These are phyloP conservation scores for Salmo trutta DNA, from an alignment of 2,797 vertebrate genomes.

Conservation along the genomic window DNA sequence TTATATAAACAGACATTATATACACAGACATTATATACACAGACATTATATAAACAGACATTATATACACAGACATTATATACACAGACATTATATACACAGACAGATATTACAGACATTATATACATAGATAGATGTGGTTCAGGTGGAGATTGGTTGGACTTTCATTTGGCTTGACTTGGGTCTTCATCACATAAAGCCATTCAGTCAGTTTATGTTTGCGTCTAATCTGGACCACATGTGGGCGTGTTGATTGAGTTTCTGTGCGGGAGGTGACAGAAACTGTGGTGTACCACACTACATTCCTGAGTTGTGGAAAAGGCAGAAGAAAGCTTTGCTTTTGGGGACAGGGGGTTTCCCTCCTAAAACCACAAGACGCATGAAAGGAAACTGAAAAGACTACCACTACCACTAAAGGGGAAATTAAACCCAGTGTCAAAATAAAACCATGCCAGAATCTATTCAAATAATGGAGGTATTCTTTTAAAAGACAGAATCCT, in stretches of 20 bases:
- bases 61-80: neutral
- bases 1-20: too few species aligned
- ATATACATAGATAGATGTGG: too few species aligned
- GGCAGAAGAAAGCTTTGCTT: constrained; percentile 31
- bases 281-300: neutral
- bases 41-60: too few species aligned
- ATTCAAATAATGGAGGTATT: neutral
- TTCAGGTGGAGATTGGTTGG: neutral
- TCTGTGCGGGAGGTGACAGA: constrained; percentile 20
- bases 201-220: neutral
- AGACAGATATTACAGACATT: neutral
- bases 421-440: neutral
- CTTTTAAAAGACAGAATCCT: neutral
- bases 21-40: too few species aligned
- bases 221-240: neutral
- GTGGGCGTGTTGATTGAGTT: constrained; percentile 9
- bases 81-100: constrained; percentile 5
- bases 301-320: constrained; percentile 32
- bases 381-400: neutral
- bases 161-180: neutral
- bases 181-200: neutral
- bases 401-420: neutral
- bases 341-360: constrained; percentile 28
- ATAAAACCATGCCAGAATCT: neutral
- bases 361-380: neutral